Evolutionary conservation across 2,113 vertebrate species (phyloP).

Genomic region (Gulo gulo): DNA sequence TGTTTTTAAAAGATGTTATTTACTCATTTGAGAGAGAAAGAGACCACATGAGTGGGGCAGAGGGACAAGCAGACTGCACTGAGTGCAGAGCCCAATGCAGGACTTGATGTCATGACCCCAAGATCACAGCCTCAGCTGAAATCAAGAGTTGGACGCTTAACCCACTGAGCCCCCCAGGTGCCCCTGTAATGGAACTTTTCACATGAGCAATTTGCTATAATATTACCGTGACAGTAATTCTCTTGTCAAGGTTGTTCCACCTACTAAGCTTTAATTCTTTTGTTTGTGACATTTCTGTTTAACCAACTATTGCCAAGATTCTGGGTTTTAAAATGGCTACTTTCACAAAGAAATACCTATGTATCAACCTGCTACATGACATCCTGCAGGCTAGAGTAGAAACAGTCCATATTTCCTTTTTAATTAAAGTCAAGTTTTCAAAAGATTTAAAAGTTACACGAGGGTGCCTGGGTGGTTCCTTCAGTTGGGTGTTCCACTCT

Average conservation of each 20-base stretch:
- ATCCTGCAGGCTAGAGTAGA: neutral
- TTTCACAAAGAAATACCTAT: slow-evolving; percentile 1
- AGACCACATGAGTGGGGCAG: too few relatives aligned
- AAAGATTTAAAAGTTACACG: neutral
- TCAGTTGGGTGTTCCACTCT: neutral
- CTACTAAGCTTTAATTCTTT: neutral
- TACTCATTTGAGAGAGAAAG: neutral
- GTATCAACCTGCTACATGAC: neutral
- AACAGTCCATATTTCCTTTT: neutral
- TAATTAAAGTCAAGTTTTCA: neutral
- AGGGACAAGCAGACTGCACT: neutral
- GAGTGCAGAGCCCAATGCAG: neutral
- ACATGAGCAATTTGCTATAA: neutral
- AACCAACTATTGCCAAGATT: neutral
- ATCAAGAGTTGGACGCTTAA: neutral
- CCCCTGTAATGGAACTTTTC: neutral
- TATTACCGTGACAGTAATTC: neutral
- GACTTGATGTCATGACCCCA: neutral
- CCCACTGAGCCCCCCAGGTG: neutral
- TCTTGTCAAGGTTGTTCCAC: neutral
- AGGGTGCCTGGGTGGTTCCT: neutral
- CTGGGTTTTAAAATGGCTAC: neutral
- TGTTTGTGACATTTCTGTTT: neutral
- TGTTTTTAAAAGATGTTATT: neutral
- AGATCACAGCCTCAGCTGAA: neutral